phyloP scores from a whole-genome alignment of 1,140 invertebrate species.

The Magallana gigas region DNA sequence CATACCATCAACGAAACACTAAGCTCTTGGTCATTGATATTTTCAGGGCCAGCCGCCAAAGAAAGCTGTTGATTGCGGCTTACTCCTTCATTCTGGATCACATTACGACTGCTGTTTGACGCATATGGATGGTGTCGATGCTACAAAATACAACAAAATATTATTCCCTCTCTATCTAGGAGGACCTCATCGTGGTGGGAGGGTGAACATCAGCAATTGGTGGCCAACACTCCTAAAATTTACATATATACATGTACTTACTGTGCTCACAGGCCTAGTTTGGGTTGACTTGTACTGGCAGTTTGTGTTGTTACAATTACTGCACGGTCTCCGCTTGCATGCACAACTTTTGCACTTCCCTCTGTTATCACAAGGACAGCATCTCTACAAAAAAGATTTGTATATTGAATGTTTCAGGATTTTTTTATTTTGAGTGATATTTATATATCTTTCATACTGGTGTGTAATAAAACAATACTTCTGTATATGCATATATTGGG shows the following conservation, averaged over 20 bases:
- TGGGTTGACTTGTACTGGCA: neutral
- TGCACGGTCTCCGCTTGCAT: neutral
- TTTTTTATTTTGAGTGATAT: too few relatives aligned
- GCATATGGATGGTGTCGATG: neutral
- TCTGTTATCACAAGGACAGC: neutral
- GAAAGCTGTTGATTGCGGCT: neutral
- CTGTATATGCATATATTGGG: too few relatives aligned
- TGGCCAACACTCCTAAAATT: neutral
- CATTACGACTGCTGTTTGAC: neutral
- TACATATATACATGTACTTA: neutral
- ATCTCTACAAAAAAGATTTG: neutral
- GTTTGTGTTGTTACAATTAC: neutral
- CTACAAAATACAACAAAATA: neutral
- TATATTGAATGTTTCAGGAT: too few relatives aligned
- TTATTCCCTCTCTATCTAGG: neutral
- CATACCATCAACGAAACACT: neutral
- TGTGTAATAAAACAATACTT: too few relatives aligned
- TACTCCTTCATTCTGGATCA: neutral
- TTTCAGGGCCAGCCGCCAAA: neutral
- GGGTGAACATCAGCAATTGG: constrained; percentile 1
- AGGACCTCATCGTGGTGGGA: constrained; percentile 22
- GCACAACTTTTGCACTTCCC: neutral
- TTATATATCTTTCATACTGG: too few relatives aligned
- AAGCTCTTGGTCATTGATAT: neutral
- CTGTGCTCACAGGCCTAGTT: neutral